phyloP scores from a whole-genome alignment of 2,888 invertebrate species.

The Drosophila kambysellisi region DNA sequence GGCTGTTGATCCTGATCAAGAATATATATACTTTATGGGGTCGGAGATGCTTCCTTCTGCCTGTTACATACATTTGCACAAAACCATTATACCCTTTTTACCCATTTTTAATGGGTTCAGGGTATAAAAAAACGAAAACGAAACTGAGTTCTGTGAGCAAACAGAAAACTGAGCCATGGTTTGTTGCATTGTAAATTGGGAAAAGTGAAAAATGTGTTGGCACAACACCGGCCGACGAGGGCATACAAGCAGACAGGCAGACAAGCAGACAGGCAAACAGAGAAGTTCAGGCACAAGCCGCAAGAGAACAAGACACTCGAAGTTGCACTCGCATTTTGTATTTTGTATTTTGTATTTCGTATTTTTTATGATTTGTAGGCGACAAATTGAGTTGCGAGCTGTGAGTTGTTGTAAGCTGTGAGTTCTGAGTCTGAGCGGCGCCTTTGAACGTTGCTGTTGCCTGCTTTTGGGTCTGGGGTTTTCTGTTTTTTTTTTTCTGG shows the following conservation, averaged over 20 bases:
- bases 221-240: constrained; percentile 29
- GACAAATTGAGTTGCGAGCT: constrained; percentile 74
- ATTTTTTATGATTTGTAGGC: constrained; percentile 80
- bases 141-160: constrained; percentile 40
- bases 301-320: constrained; percentile 39
- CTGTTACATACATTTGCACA: too few species aligned
- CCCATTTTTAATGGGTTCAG: too few species aligned
- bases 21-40: too few species aligned
- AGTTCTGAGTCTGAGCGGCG: constrained; percentile 35
- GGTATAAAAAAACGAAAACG: constrained; percentile 15
- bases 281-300: constrained; percentile 10
- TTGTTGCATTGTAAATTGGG: constrained; percentile 31
- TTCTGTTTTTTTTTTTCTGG: constrained; percentile 36
- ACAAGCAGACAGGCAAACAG: constrained; percentile 25
- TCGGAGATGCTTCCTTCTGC: too few species aligned
- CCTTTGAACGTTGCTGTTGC: constrained; percentile 49
- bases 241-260: constrained; percentile 15
- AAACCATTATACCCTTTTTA: too few species aligned
- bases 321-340: constrained; percentile 26
- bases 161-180: constrained; percentile 34
- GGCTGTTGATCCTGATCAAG: too few species aligned
- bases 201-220: constrained; percentile 77
- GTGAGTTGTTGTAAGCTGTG: constrained; percentile 15
- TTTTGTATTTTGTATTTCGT: constrained; percentile 33
- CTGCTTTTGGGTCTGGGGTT: constrained; percentile 30